Conservation (phyloP, 2,888 invertebrate species). For the Philhelius pedissequus region DNA sequence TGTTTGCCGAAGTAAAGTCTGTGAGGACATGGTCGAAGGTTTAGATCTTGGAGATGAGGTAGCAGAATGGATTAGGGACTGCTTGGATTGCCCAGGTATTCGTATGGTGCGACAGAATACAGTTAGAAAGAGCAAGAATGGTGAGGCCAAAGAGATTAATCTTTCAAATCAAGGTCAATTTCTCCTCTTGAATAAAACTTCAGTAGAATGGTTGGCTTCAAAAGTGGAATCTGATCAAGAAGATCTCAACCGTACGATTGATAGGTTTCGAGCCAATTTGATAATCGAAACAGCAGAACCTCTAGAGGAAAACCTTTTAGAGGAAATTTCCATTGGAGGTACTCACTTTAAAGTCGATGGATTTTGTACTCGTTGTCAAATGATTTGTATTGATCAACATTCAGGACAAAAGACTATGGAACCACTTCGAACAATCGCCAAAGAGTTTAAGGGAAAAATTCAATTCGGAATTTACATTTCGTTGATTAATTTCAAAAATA, state of each 20-base stretch:
- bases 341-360: constrained; percentile 84
- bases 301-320: constrained; percentile 89
- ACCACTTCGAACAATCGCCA: constrained; percentile 87
- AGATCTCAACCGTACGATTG: constrained; percentile 82
- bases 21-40: constrained; percentile 88
- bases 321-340: constrained; percentile 83
- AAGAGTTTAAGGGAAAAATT: constrained; percentile 86
- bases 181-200: constrained; percentile 88
- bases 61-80: constrained; percentile 89
- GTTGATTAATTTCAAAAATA: constrained; percentile 37
- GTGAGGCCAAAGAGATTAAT: constrained; percentile 79
- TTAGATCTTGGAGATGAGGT: constrained; percentile 91
- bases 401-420: constrained; percentile 89
- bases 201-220: constrained; percentile 85
- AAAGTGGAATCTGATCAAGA: constrained; percentile 82
- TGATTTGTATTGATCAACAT: constrained; percentile 95
- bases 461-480: constrained; percentile 90
- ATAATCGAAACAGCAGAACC: constrained; percentile 86
- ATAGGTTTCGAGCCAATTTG: constrained; percentile 95
- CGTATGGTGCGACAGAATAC: constrained; percentile 84
- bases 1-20: constrained; percentile 90
- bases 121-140: constrained; percentile 72
- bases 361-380: constrained; percentile 93
- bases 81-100: constrained; percentile 84
- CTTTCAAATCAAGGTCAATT: constrained; percentile 92